Conservation (phyloP, 2,113 vertebrate species). For the Philantomba maxwellii region DNA sequence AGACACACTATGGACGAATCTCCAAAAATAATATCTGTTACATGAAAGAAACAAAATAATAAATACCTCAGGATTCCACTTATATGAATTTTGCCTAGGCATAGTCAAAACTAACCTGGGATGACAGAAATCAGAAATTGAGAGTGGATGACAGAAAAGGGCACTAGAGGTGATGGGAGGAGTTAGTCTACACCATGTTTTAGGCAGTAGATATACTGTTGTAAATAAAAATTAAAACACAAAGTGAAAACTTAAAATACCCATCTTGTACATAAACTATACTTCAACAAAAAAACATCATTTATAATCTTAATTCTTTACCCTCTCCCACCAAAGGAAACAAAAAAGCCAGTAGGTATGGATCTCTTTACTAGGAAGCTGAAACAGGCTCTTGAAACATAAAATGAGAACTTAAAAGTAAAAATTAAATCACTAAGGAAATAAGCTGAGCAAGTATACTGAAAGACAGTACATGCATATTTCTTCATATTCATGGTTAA, state of each 20-base stretch:
- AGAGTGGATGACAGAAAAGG: background rate
- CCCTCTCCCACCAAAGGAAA: background rate
- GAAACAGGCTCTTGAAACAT: background rate
- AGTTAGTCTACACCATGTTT: background rate
- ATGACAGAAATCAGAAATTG: background rate
- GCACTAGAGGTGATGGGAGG: too few relatives aligned
- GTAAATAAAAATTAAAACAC: background rate
- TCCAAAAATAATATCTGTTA: background rate
- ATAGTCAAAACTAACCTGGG: background rate
- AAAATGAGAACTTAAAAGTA: background rate
- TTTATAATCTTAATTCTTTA: background rate
- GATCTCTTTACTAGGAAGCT: background rate
- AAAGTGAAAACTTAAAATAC: background rate
- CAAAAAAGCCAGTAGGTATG: background rate
- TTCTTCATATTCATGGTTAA: background rate
- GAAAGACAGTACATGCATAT: background rate
- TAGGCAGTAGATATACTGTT: background rate
- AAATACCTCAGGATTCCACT: background rate
- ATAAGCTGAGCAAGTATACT: background rate
- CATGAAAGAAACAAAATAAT: background rate
- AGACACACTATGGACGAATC: background rate
- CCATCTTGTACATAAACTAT: background rate
- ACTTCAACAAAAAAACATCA: background rate
- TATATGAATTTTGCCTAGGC: background rate
- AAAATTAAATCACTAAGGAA: constrained; percentile 2